Base-by-base conservation (phyloP, 1,140 invertebrate species). In the Procambarus clarkii region DNA sequence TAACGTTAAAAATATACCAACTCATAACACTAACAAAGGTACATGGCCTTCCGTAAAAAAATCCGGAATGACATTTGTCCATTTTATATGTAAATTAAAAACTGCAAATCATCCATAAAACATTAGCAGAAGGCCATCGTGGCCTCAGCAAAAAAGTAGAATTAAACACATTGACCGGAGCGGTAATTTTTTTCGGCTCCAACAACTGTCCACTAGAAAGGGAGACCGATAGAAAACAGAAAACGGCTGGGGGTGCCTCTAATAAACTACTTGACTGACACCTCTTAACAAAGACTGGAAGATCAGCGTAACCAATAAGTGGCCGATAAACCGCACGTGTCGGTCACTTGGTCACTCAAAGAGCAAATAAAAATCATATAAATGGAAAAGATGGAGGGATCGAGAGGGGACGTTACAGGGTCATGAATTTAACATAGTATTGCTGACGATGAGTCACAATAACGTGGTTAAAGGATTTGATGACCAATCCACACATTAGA, bases 321-420 rank as follows among this genome's bases (percentile, higher is more conserved):
- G n/a, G 24, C 69, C 69, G 8, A 74, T 74, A 74, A 74, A 74
- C 69, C n/a, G 69, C 69, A 74, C 69, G 69, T 74, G 69, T 11
- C 69, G n/a, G 69, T 74, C 69, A 74, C 69, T 74, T 21, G 60
- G 60, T 64, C 60, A 64, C 60, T 64, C 50, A 54, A 2, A 54
- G 50, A 8, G 8, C 50, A 54, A 13, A 54, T 54, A 54, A 9
- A 9, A 21, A 64, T 18, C 13, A 64, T 15, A 64, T 5, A 64
- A 64, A 64, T 64, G 60, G 13, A 18, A 64, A 21, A 64, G 3
- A 21, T 64, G 60, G 60, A 21, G 60, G 18, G 60, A 64, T 18
- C 4, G 13, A 18, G 13, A 64, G 60, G 54, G 60, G 60, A 18
- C 13, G 50, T 2, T 64, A 64, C 13, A 64, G 11, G 60, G 60